Percentiles rank a stretch among this genome's conserved stretches.
Evolutionary conservation across 2,888 invertebrate genomes (phyloP).

Genomic region (Celastrina argiolus): DNA sequence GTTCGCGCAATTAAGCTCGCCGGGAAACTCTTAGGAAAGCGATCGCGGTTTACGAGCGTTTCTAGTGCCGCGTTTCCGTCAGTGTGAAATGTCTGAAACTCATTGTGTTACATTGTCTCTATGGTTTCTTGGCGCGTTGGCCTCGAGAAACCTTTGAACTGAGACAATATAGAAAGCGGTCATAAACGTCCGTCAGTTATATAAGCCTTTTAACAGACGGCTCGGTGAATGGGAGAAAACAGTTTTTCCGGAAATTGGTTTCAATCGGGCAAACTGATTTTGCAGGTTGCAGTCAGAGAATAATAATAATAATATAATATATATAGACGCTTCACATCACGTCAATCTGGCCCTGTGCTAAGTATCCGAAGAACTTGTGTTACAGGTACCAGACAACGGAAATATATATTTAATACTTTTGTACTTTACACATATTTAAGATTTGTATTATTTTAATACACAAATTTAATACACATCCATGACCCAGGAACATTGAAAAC

Average conservation of each 20-base stretch:
- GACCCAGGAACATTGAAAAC: no score
- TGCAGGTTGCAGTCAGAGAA: no score
- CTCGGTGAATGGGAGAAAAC: neutral
- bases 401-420: no score
- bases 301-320: no score
- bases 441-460: no score
- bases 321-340: no score
- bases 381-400: no score
- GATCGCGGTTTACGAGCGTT: constrained; percentile 36
- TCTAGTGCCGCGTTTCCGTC: constrained; percentile 36
- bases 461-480: no score
- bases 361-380: no score
- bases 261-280: neutral
- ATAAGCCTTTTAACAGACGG: constrained; percentile 16
- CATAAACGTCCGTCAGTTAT: constrained; percentile 24
- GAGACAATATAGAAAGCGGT: constrained; percentile 27
- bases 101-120: constrained; percentile 35
- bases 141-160: constrained; percentile 25
- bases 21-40: constrained; percentile 39
- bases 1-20: constrained; percentile 29
- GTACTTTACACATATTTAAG: no score
- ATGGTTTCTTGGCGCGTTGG: constrained; percentile 18
- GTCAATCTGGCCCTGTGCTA: no score
- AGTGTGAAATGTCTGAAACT: constrained; percentile 33
- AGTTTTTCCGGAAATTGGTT: neutral